These are phyloP conservation scores for Pteropus rufus DNA, from an alignment of 2,797 vertebrate species.

Conservation along the genomic window DNA sequence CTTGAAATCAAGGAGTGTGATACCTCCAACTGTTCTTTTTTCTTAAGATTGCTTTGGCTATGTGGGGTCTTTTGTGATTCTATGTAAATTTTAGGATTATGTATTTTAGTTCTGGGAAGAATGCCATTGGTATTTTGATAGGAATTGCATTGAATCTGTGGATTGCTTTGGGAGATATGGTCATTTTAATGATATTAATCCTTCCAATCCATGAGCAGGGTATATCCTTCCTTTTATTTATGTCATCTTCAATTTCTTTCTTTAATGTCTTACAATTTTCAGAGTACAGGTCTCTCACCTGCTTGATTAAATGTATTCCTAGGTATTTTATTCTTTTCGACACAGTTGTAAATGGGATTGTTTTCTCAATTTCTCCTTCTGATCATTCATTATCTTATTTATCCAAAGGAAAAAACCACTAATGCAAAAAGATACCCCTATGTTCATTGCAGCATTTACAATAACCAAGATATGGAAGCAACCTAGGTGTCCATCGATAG, in stretches of 20 bases:
- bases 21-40: background rate
- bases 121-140: background rate
- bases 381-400: background rate
- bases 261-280: background rate
- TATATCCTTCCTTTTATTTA: background rate
- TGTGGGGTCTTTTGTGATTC: background rate
- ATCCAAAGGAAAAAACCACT: background rate
- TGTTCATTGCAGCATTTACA: background rate
- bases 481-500: background rate
- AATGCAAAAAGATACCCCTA: background rate
- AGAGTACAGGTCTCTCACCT: background rate
- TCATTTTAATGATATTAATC: background rate
- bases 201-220: too few species aligned
- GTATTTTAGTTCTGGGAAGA: background rate
- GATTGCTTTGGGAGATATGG: background rate
- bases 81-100: background rate
- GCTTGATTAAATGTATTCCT: background rate
- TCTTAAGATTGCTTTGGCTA: background rate
- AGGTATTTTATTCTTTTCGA: background rate
- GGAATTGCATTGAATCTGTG: background rate
- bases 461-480: background rate
- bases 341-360: background rate
- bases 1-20: background rate
- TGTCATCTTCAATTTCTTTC: background rate
- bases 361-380: background rate